Evolutionary conservation across 2,888 invertebrate species (phyloP), one percentile per base, ranked within the genome.

Genomic region (Melikaiella ostensackeni): DNA sequence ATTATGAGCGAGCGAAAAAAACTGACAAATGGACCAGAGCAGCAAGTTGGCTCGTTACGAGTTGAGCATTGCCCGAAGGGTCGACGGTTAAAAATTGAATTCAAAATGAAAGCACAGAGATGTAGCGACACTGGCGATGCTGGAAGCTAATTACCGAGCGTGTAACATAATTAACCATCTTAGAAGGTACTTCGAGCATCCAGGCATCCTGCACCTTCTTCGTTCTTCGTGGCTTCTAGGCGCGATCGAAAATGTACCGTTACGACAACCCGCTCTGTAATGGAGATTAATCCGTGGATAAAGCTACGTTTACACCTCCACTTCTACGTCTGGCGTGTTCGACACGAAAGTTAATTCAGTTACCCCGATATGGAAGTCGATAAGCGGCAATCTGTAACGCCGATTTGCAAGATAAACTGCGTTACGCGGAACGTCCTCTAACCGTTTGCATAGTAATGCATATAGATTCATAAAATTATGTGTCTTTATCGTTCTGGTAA

Each of bases 231-330:
- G 76, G 77, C 79, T 80, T 81, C 80, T 79, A 80, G 80, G 80
- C 82, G 80, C 81, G 82, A 84, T 86, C 83, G 86, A 86, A 87
- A 86, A 85, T 86, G 81, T 89, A 89, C 89, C 88, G 89, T 90
- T 90, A 89, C 83, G 80, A 84, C 84, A 84, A 86, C 81, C 83
- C 83, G 85, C 86, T 86, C 84, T 83, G 83, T 85, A 84, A 87
- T 83, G 85, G 85, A 86, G 87, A 88, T 87, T 87, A 86, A 86
- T 86, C 85, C 86, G 80, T 81, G 82, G 82, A 82, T 82, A 82
- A 82, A 82, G 77, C 77, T 70, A 80, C 82, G 79, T 80, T 82
- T 81, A 82, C 80, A 81, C 81, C 80, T 79, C 77, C 80, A 75
- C 74, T 76, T 77, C 81, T 80, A 80, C 82, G 74, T 80, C 55